Evolutionary conservation across 2,888 invertebrate genomes (phyloP).

Genomic region (Galeopsomyia nigrocyanea): DNA sequence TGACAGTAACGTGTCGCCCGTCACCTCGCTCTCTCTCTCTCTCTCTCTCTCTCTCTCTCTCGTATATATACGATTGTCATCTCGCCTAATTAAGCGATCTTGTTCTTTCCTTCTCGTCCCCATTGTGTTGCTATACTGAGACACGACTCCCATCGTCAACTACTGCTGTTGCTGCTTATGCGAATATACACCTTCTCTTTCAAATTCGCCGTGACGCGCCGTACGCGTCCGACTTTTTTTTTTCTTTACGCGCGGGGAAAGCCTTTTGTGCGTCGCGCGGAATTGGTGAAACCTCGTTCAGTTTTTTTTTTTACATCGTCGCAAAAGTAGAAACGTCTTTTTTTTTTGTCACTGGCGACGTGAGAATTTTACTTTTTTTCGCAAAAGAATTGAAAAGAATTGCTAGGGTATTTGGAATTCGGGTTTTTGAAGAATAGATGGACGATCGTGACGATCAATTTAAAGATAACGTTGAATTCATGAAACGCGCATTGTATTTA

Average conservation of each 20-base stretch:
- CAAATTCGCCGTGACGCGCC: slow-evolving; percentile 25
- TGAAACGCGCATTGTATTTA: too few relatives aligned
- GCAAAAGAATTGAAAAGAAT: too few relatives aligned
- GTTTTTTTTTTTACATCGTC: too few relatives aligned
- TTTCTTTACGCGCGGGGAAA: slow-evolving; percentile 22
- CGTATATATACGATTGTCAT: slow-evolving; percentile 2
- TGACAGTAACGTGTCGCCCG: too few relatives aligned
- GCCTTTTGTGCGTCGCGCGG: slow-evolving; percentile 9
- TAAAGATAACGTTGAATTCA: too few relatives aligned
- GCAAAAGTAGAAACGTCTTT: too few relatives aligned
- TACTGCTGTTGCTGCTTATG: slow-evolving; percentile 2
- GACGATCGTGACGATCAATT: too few relatives aligned
- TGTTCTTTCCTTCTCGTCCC: slow-evolving; percentile 9
- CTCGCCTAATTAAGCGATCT: slow-evolving; percentile 39
- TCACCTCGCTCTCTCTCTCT: neutral
- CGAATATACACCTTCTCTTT: slow-evolving; percentile 18
- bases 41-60: neutral
- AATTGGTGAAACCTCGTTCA: slow-evolving; percentile 20
- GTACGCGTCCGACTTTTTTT: slow-evolving; percentile 3
- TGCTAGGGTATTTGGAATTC: too few relatives aligned
- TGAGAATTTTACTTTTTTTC: neutral
- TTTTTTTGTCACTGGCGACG: too few relatives aligned
- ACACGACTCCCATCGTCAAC: slow-evolving; percentile 25
- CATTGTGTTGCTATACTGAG: slow-evolving; percentile 11
- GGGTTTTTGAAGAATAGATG: too few relatives aligned